A percentile compares a stretch with the other conserved stretches of the same genome.
These are phyloP conservation scores for Scolanthus callimorphus DNA, from an alignment of 92 coral and sea anemone species.

Conservation along the genomic window DNA sequence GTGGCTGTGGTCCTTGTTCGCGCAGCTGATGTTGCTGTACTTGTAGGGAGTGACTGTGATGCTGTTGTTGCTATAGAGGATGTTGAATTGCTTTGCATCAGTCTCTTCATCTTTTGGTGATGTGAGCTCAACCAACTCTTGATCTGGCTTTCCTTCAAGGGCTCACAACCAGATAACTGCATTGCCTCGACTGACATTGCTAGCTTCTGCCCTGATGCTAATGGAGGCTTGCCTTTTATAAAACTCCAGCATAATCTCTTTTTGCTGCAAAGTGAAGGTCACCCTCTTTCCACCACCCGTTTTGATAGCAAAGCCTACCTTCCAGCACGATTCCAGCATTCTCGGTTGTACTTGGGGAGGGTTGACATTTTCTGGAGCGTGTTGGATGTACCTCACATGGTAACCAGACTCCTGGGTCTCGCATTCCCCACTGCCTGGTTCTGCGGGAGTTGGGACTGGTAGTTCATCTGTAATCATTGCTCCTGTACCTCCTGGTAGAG, in stretches of 20 bases:
- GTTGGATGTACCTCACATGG: conserved; percentile 21
- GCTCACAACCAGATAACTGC: conserved; percentile 10
- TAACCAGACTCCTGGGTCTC: conserved; percentile 1
- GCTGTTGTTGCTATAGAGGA: background rate
- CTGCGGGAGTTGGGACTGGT: background rate
- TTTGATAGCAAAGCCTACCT: conserved; percentile 27
- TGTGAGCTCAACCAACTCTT: conserved; percentile 34
- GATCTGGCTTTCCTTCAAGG: conserved; percentile 16
- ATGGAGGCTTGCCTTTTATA: conserved; percentile 28
- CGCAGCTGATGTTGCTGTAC: background rate
- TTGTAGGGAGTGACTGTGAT: background rate
- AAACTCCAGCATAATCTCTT: conserved; percentile 34
- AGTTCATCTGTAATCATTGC: background rate
- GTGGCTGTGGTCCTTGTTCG: background rate
- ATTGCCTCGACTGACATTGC: conserved; percentile 21
- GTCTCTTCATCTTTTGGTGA: conserved; percentile 19
- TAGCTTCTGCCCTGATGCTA: conserved; percentile 19
- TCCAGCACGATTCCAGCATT: no score
- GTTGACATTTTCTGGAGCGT: conserved; percentile 5
- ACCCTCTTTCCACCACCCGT: conserved; percentile 14
- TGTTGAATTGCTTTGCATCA: conserved; percentile 3
- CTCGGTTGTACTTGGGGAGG: background rate
- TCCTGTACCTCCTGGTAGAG: conserved; percentile 6
- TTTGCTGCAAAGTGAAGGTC: conserved; percentile 13
- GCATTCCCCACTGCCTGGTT: background rate